These are phyloP conservation scores for Nibea coibor DNA, from an alignment of 2,113 vertebrate species.

Conservation along the genomic window DNA sequence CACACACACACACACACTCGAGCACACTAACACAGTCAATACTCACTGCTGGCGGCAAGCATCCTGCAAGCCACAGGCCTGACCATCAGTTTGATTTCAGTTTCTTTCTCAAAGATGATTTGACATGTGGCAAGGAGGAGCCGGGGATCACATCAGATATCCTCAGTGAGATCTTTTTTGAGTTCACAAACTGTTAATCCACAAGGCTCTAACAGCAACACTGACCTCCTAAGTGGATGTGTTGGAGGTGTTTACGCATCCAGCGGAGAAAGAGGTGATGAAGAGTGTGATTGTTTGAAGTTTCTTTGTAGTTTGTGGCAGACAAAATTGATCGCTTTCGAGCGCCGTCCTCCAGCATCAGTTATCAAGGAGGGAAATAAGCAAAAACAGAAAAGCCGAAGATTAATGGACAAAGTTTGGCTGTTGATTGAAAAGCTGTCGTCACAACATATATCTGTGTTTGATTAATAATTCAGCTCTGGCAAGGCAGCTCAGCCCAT, in stretches of 20 bases:
- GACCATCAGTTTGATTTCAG: neutral
- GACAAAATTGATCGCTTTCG: conserved; percentile 12
- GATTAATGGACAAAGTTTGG: conserved; percentile 36
- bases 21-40: too few species aligned
- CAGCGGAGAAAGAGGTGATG: neutral
- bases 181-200: neutral
- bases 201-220: neutral
- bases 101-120: neutral
- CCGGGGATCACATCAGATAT: neutral
- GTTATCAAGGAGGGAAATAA: neutral
- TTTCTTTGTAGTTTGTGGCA: neutral
- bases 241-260: neutral
- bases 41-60: neutral
- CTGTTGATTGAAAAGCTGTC: conserved; percentile 54
- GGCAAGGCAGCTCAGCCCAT: neutral
- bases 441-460: conserved; percentile 21
- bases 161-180: neutral
- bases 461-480: conserved; percentile 63
- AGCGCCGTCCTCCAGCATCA: conserved; percentile 12
- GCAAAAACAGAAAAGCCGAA: neutral
- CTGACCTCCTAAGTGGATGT: neutral
- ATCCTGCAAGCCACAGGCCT: neutral
- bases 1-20: neutral
- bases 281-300: neutral
- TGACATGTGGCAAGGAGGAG: neutral